Evolutionary conservation across 1,140 invertebrate genomes (phyloP).

Genomic region (Myzus persicae): DNA sequence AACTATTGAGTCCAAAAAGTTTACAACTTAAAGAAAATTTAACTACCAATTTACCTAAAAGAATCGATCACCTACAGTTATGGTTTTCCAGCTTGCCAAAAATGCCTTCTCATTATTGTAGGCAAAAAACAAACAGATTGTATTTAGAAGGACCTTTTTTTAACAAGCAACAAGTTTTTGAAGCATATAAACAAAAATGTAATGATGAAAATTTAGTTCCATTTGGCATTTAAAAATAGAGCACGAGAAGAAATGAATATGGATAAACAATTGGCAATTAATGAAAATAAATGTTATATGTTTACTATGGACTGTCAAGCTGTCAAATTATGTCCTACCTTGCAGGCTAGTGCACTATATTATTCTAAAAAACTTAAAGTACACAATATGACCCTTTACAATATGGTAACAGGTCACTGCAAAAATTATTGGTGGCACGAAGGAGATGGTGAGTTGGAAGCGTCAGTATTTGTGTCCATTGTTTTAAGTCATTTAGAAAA

Average conservation of each 20-base stretch:
- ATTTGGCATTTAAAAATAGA: constrained; percentile 59
- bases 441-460: too few relatives aligned
- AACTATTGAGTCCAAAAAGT: not conserved
- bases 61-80: not conserved
- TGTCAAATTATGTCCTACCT: constrained; percentile 61
- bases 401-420: too few relatives aligned
- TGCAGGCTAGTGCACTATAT: constrained; percentile 63
- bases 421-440: too few relatives aligned
- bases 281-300: not conserved
- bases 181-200: constrained; percentile 8
- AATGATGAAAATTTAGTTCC: constrained; percentile 46
- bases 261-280: constrained; percentile 52
- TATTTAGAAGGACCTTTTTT: constrained; percentile 22
- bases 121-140: not conserved
- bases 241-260: constrained; percentile 61
- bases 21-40: not conserved
- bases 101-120: constrained; percentile 46
- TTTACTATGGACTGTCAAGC: constrained; percentile 61
- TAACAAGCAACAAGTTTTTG: not conserved
- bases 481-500: too few relatives aligned
- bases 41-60: too few relatives aligned
- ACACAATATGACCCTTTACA: constrained; percentile 61
- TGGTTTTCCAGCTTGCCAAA: not conserved
- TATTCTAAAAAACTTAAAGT: constrained; percentile 59
- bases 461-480: too few relatives aligned